Conservation (phyloP, 2,888 invertebrate genomes). For the Lobophora halterata region DNA sequence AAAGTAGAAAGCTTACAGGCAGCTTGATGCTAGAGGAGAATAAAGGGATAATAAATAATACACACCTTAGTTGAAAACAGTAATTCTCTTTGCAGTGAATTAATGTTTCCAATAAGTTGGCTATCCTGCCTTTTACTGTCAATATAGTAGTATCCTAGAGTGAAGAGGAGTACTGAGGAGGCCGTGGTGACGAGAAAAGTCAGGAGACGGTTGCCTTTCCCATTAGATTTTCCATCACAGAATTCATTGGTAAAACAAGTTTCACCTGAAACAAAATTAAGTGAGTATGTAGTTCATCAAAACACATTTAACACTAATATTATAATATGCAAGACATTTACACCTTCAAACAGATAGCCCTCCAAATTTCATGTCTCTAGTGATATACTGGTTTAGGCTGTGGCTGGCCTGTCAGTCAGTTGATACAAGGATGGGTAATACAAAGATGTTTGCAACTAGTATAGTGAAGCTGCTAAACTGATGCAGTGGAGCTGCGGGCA, state of each 20-base stretch:
- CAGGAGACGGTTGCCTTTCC: conserved; percentile 69
- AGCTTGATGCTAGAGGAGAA: background rate
- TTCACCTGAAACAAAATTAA: conserved; percentile 51
- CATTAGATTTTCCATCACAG: conserved; percentile 60
- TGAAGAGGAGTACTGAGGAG: conserved; percentile 85
- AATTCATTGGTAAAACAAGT: conserved; percentile 66
- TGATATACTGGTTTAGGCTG: too few species aligned
- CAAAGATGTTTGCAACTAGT: too few species aligned
- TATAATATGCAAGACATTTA: too few species aligned
- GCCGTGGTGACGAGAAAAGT: conserved; percentile 85
- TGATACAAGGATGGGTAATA: too few species aligned
- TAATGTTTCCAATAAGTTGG: conserved; percentile 84
- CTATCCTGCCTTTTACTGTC: conserved; percentile 87
- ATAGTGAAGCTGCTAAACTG: too few species aligned
- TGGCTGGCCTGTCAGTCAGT: too few species aligned
- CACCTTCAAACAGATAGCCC: too few species aligned
- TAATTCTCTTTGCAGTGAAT: conserved; percentile 72
- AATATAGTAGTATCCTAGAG: conserved; percentile 88
- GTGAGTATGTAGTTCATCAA: conserved; percentile 1
- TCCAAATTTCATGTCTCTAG: too few species aligned
- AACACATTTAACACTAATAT: too few species aligned
- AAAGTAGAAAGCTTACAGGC: background rate
- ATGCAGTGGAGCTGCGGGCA: too few species aligned
- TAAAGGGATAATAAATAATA: conserved; percentile 1
- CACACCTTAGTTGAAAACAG: conserved; percentile 77